Base-by-base conservation (phyloP, 2,797 vertebrate species). In the Brotula barbata region DNA sequence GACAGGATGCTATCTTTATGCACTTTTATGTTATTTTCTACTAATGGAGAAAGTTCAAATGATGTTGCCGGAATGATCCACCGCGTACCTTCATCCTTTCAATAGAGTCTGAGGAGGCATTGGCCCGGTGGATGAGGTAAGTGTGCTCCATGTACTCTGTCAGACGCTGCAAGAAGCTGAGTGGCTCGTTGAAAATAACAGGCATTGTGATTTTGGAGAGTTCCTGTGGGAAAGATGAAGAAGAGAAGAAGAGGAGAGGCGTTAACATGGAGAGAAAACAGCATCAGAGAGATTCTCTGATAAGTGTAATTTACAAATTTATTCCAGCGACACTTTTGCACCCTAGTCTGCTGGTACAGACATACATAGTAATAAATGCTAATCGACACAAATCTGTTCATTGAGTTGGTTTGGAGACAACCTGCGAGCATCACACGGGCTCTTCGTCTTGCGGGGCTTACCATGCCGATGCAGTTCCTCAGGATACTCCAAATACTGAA, bases 401-500 rank as follows among this genome's bases (percentile, higher is more conserved):
- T 10, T 9, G 0, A n/a, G 11, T 10, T 47, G 7, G 19, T 19
- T 22, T 37, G 53, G 13, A 34, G 34, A 40, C 6, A 0, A 34
- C 3, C 37, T 2, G 44, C 31, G 6, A 40, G 36, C 34, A 7
- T n/a, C 43, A 23, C 2, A 4, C n/a, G 20, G 43, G 42, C n/a
- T 7, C 20, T 15, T 22, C 7, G n/a, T 40, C 14, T 94, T 21
- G 33, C 12, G 19, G 31, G 41, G 7, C 92, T 89, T 84, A 99
- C 97, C 97, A 98, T 98, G 82, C 97, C 97, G 66, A 99, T 98
- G 87, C 96, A 99, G 83, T 98, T 99, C 84, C 95, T 94, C 75
- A 99, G 91, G 89, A 98, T 95, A 79, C 96, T 98, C 96, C 97
- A 99, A 78, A 99, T 97, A 85, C 96, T 99, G 89, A 98, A 95